phyloP scores from a whole-genome alignment of 2,113 vertebrate species.

The Bettongia penicillata region DNA sequence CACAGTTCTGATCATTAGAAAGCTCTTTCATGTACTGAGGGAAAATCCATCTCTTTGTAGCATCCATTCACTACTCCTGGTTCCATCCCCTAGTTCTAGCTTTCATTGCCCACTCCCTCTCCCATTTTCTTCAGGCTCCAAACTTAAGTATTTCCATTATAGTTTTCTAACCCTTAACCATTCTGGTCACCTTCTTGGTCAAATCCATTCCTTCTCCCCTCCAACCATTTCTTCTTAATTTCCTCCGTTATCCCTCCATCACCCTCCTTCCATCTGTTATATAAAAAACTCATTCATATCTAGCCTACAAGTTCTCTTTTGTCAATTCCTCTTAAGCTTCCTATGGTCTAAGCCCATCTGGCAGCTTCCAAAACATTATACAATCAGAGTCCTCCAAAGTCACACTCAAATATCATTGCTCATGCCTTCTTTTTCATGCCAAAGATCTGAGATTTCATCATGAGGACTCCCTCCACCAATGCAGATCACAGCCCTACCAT shows the following conservation, averaged over 20 bases:
- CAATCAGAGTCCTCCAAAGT: not conserved
- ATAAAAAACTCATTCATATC: not conserved
- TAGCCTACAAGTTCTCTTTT: not conserved
- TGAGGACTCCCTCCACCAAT: not conserved
- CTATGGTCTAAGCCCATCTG: not conserved
- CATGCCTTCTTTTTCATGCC: not conserved
- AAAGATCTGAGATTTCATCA: not conserved
- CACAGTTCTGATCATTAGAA: not conserved
- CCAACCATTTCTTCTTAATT: not conserved
- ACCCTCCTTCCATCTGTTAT: not conserved
- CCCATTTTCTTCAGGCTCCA: not conserved
- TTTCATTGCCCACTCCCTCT: not conserved
- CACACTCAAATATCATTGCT: not conserved
- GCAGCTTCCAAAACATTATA: not conserved
- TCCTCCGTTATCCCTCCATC: not conserved
- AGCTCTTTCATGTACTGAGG: not conserved
- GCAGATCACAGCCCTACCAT: not conserved
- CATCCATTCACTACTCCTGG: not conserved
- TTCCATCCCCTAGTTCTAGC: not conserved
- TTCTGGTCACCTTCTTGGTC: not conserved
- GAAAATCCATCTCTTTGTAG: not conserved
- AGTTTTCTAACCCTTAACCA: not conserved
- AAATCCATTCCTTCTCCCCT: not conserved
- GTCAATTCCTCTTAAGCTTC: not conserved
- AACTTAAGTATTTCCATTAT: not conserved